phyloP scores from a whole-genome alignment of 1,140 invertebrate genomes.

The Bombus cullumanus region DNA sequence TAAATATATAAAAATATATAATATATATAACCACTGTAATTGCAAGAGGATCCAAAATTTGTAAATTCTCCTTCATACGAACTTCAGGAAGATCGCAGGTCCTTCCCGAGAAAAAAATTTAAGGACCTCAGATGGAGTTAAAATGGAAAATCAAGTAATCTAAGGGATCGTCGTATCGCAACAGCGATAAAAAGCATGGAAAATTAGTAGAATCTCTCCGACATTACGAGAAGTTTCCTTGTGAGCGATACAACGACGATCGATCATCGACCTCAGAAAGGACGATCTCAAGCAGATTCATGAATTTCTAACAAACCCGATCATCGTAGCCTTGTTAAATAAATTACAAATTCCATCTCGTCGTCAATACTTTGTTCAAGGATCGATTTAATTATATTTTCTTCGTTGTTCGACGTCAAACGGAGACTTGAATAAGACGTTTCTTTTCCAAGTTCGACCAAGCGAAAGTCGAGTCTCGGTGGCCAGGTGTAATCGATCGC shows the following conservation, averaged over 20 bases:
- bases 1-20: no score
- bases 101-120: no score
- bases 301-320: neutral
- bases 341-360: neutral
- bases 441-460: neutral
- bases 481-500: conserved; percentile 44
- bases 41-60: no score
- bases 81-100: no score
- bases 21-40: no score
- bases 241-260: no score
- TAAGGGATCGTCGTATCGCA: no score
- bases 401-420: no score
- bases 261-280: neutral
- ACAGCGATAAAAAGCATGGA: neutral
- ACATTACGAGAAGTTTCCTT: neutral
- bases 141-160: no score
- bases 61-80: no score
- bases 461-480: conserved; percentile 19
- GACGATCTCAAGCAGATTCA: neutral
- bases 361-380: neutral
- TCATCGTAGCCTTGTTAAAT: neutral
- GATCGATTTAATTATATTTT: neutral
- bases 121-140: no score
- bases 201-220: neutral
- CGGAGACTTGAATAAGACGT: neutral